A percentile compares a stretch with the other conserved stretches of the same genome.
phyloP scores from a whole-genome alignment of 2,888 invertebrate genomes.

The Artemia sp. region DNA sequence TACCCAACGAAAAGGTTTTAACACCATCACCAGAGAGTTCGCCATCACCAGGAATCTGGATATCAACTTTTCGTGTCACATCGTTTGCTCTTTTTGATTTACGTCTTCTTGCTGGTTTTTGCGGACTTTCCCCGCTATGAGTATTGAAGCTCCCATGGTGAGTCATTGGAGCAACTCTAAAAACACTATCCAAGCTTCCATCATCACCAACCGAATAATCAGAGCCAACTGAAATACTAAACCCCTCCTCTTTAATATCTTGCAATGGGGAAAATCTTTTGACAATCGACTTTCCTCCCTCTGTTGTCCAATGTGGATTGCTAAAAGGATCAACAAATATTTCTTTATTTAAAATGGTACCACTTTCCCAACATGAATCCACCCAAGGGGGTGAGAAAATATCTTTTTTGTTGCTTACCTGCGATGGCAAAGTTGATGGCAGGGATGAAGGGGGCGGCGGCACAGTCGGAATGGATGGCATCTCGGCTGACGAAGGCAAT shows the following conservation, averaged over 20 bases:
- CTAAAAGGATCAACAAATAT: constrained; percentile 18
- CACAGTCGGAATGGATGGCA: constrained; percentile 40
- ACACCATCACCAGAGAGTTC: too few relatives aligned
- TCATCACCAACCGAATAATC: too few relatives aligned
- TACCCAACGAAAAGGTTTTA: too few relatives aligned
- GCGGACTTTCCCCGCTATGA: not conserved
- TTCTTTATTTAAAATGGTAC: not conserved
- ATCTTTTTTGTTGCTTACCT: constrained; percentile 23
- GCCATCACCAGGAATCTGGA: too few relatives aligned
- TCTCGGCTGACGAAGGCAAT: constrained; percentile 43
- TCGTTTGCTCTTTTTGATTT: not conserved
- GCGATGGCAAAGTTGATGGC: constrained; percentile 22
- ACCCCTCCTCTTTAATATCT: not conserved
- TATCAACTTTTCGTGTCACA: too few relatives aligned
- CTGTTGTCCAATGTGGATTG: constrained; percentile 3
- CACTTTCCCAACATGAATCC: constrained; percentile 17
- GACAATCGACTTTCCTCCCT: not conserved
- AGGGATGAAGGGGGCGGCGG: constrained; percentile 25
- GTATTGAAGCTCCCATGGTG: not conserved
- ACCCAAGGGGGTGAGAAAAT: constrained; percentile 23
- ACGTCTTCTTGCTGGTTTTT: not conserved
- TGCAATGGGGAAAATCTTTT: not conserved
- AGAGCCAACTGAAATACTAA: not conserved
- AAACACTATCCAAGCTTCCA: not conserved
- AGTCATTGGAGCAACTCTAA: constrained; percentile 1